Base-by-base conservation (phyloP, 64 coral and sea anemone species). In the Trachythela sp. region DNA sequence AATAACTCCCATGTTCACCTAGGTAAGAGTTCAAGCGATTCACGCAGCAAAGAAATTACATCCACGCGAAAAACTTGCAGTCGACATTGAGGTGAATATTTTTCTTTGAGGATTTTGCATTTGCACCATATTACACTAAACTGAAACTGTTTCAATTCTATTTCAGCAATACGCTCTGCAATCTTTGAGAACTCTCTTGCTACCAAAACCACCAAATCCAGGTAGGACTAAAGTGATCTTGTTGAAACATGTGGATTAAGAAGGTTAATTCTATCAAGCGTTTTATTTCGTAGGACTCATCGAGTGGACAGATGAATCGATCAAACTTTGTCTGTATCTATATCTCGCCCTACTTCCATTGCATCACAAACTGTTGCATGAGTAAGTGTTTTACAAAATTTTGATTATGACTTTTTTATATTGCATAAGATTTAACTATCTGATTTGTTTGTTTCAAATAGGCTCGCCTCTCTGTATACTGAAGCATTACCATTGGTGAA, bases 361-460 rank as follows among this genome's bases (percentile, higher is more conserved):
- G 33, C 94, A 98, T n/a, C 95, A 98, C 84, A 91, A 98, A 71
- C 86, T 98, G 4, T 93, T 98, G 71, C 95, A 98, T n/a, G 91
- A 98, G 95, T 98, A 45, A 87, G 90, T 22, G 52, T 92, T 86
- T 20, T 22, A 39, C 11, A 6, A 11, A 4, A 45, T 45, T 45
- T 4, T 45, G 42, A 6, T 4, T 14, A 37, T 37, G 0, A 36
- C 33, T 80, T 72, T 10, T 31, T 72, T 72, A 9, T 27, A 30
- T 35, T 38, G 33, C 15, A 4, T 80, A 1, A 30, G 9, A 36
- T 80, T 37, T 29, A 5, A 10, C 4, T 39, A 36, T 80, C 4
- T 37, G 9, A 35, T 80, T 0, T 39, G 3, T 80, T 20, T 3
- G 3, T 41, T n/a, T 15, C 87, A 26, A n/a, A 3, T 56, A 99